These are phyloP conservation scores for Microchrysa polita DNA, from an alignment of 2,888 invertebrate species.

Conservation along the genomic window DNA sequence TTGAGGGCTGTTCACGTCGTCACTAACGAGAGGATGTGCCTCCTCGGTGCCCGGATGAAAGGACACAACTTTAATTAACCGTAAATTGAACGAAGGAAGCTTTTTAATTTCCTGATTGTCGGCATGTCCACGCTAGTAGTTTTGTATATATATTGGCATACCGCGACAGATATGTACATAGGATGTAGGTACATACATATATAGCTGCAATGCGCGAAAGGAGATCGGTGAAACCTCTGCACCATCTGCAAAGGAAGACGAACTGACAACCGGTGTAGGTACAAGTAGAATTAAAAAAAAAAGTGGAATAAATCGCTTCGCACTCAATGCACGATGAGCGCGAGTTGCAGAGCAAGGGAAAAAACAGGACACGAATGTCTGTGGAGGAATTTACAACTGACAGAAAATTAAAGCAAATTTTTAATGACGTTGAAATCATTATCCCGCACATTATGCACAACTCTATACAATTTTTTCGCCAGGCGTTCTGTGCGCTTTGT, in stretches of 20 bases:
- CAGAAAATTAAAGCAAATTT: slow-evolving; percentile 27
- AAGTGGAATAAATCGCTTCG: neutral
- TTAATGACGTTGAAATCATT: slow-evolving; percentile 25
- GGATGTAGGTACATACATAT: too few species aligned
- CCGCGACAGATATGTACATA: too few species aligned
- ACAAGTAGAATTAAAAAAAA: neutral
- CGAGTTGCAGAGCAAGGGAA: too few species aligned
- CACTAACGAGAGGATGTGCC: slow-evolving; percentile 31
- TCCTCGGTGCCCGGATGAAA: slow-evolving; percentile 27
- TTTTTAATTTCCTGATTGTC: slow-evolving; percentile 38
- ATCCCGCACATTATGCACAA: slow-evolving; percentile 26
- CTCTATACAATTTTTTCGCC: slow-evolving; percentile 7
- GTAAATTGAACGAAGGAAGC: slow-evolving; percentile 40
- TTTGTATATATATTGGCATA: neutral
- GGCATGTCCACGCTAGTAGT: neutral
- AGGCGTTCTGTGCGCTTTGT: neutral
- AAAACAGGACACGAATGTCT: neutral
- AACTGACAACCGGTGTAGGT: neutral
- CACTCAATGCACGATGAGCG: too few species aligned
- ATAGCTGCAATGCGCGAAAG: neutral
- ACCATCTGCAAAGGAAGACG: neutral
- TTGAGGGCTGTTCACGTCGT: slow-evolving; percentile 27
- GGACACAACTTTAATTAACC: slow-evolving; percentile 43
- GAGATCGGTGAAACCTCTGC: slow-evolving; percentile 6
- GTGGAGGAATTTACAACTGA: slow-evolving; percentile 4